phyloP scores from a whole-genome alignment of 2,888 invertebrate genomes.

The Merodon equestris region DNA sequence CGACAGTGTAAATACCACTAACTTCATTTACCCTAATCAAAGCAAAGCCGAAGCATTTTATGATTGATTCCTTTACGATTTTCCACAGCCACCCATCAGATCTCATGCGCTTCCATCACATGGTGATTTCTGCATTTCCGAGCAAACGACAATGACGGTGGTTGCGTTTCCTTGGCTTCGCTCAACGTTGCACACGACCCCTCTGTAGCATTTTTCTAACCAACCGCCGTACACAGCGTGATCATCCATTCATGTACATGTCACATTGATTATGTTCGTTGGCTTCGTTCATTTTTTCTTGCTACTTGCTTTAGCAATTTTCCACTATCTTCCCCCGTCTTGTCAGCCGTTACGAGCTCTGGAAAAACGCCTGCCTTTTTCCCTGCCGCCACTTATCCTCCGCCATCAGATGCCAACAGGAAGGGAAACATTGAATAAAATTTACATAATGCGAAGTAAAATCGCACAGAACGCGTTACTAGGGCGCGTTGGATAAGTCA shows the following conservation, averaged over 20 bases:
- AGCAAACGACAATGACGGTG: no score
- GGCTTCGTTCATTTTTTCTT: neutral
- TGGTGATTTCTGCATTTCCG: no score
- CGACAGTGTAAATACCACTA: no score
- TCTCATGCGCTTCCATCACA: no score
- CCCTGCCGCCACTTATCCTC: neutral
- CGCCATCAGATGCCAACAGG: neutral
- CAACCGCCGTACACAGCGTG: neutral
- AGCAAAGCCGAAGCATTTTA: no score
- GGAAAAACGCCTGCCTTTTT: neutral
- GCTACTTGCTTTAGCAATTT: neutral
- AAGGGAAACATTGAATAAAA: conserved; percentile 1
- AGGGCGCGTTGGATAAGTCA: no score
- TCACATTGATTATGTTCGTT: conserved; percentile 3
- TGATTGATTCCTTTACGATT: no score
- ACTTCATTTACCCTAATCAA: no score
- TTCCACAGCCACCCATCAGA: no score
- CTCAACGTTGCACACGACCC: no score
- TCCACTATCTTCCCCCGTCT: neutral
- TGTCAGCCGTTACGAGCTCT: neutral
- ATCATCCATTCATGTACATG: neutral
- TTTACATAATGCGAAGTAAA: neutral
- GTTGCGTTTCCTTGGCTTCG: no score
- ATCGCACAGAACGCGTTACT: neutral
- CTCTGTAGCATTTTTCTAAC: neutral